Percentiles rank a stretch among this genome's conserved stretches.
These are phyloP conservation scores for Pelosia muscerda DNA, from an alignment of 2,888 invertebrate species.

Conservation along the genomic window DNA sequence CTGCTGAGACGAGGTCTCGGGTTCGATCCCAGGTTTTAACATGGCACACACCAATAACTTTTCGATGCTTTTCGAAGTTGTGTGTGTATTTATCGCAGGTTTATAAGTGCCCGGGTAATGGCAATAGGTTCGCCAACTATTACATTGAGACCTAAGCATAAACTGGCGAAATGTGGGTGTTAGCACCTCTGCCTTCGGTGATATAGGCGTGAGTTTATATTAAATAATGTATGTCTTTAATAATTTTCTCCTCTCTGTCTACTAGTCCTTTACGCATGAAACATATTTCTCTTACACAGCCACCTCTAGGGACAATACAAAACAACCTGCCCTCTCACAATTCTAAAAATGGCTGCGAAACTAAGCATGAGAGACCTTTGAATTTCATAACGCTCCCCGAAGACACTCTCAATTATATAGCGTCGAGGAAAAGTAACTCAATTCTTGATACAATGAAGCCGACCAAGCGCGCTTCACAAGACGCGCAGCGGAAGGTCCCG, in stretches of 20 bases:
- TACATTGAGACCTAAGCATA: no score
- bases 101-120: no score
- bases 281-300: neutral
- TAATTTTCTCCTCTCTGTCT: neutral
- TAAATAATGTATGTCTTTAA: no score
- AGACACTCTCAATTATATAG: conserved; percentile 28
- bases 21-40: no score
- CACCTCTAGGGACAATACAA: neutral
- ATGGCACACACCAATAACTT: no score
- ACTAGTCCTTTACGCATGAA: neutral
- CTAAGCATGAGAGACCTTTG: conserved; percentile 26
- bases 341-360: conserved; percentile 25
- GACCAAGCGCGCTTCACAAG: neutral
- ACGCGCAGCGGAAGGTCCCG: neutral
- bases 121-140: no score
- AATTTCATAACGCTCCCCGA: conserved; percentile 38
- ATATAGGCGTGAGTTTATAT: no score
- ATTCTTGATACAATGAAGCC: conserved; percentile 35
- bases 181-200: no score
- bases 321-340: conserved; percentile 14
- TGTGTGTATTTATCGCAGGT: no score
- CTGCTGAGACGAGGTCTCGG: no score
- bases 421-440: conserved; percentile 36
- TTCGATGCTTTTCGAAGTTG: no score
- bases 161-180: no score